phyloP scores from a whole-genome alignment of 2,888 invertebrate genomes.

The Pollenia angustigena region DNA sequence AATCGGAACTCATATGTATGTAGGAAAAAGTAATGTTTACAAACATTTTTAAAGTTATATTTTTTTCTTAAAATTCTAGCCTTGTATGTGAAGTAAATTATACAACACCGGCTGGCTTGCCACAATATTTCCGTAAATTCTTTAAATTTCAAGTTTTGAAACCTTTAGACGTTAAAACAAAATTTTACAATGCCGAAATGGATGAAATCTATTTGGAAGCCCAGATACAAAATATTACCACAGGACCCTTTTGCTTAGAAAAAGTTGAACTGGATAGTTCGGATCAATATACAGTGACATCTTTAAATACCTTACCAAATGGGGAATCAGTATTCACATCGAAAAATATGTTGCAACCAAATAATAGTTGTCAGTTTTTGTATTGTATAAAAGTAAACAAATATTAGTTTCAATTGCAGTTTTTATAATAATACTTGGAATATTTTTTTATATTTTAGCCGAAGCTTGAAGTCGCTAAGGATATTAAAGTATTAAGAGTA shows the following conservation, averaged over 20 bases:
- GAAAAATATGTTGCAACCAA: constrained; percentile 92
- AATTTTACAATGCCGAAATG: constrained; percentile 97
- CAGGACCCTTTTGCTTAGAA: constrained; percentile 96
- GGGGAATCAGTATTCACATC: constrained; percentile 91
- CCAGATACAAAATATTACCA: constrained; percentile 96
- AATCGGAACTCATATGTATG: constrained; percentile 97
- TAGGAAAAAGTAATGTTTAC: constrained; percentile 48
- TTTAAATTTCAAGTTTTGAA: constrained; percentile 99
- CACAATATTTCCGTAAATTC: constrained; percentile 96
- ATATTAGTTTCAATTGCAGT: background rate
- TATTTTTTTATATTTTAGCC: constrained; percentile 84
- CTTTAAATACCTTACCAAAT: constrained; percentile 88
- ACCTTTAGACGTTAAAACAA: constrained; percentile 99
- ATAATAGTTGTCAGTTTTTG: constrained; percentile 96
- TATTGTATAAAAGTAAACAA: constrained; percentile 90
- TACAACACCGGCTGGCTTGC: constrained; percentile 89
- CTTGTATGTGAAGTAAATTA: constrained; percentile 98
- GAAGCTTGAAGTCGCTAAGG: constrained; percentile 89
- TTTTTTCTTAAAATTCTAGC: constrained; percentile 84
- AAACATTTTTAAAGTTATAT: background rate
- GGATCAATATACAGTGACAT: constrained; percentile 92
- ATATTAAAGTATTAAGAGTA: constrained; percentile 91
- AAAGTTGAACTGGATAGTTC: constrained; percentile 97
- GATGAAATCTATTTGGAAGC: constrained; percentile 90
- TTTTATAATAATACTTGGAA: background rate